Evolutionary conservation across 2,797 vertebrate species (phyloP), one percentile per base, ranked within the genome.

Genomic region (Lagocephalus sceleratus): DNA sequence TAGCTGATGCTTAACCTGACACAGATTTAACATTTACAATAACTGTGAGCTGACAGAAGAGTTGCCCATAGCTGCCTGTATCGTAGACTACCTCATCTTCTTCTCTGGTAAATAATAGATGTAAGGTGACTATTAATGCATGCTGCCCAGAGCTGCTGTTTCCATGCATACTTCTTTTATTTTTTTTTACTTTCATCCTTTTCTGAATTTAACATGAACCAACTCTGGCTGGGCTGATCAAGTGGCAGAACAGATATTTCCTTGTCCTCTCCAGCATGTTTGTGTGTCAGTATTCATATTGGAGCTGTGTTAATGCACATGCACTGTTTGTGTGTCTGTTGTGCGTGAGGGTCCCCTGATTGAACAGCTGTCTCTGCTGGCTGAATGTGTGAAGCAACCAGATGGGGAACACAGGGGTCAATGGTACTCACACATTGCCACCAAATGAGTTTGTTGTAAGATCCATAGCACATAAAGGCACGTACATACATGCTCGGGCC

Each of bases 401-500:
- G 83, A 89, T 88, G 85, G 83, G 76, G 66, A 84, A 85, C 85
- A 87, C 76, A 67, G 81, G 86, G 85, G 85, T 88, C 85, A 85
- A 80, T 80, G 80, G 82, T 79, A 87, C 76, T 80, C 82, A 87
- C 81, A 87, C 82, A 81, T 72, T 78, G 77, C 74, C 77, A 82
- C 81, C 84, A 84, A 81, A 85, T 81, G 81, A 88, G 80, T 76
- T 76, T 2, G 51, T 68, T 80, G 65, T 67, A 64, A 75, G 71
- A 84, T 78, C 76, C 63, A 64, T 57, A 46, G 66, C 55, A 71
- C 69, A 68, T 55, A 78, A 54, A 68, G 42, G 63, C 20, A 50
- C 50, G 54, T 15, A 51, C 22, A 43, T n/a, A 39, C 9, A 26
- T 41, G 52, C 20, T 50, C 44, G 58, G 5, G 14, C 26, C 51